A percentile compares a stretch with the other conserved stretches of the same genome.
Conservation (phyloP, 2,113 vertebrate species). For the Cyphomyrus discorhynchus region DNA sequence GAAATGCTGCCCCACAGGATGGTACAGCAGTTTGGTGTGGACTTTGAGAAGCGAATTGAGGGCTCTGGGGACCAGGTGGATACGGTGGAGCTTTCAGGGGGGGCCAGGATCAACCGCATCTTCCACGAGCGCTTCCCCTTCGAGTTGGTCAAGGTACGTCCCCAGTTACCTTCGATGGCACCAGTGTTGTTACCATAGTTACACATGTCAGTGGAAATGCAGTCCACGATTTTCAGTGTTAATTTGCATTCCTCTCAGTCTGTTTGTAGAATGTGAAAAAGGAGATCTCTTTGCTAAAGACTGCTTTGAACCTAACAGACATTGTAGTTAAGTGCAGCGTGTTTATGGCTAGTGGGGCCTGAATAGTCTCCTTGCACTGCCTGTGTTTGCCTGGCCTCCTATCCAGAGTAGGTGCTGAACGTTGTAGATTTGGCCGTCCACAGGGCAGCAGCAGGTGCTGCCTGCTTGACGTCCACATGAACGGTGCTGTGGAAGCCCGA, state of each 20-base stretch:
- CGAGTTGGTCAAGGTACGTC: constrained; percentile 83
- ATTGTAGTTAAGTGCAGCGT: background rate
- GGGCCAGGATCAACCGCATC: constrained; percentile 90
- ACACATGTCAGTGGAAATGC: background rate
- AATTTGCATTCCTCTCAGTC: background rate
- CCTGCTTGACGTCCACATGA: background rate
- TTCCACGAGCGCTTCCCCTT: constrained; percentile 94
- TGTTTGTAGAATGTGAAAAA: background rate
- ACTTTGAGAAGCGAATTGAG: constrained; percentile 95
- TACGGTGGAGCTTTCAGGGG: constrained; percentile 85
- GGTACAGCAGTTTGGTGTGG: constrained; percentile 94
- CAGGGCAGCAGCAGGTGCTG: background rate
- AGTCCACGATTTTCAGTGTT: background rate
- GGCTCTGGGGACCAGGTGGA: constrained; percentile 94
- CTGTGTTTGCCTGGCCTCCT: background rate
- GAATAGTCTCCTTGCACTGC: background rate
- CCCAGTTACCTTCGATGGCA: background rate
- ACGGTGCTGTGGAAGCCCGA: background rate
- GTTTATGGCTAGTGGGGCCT: background rate
- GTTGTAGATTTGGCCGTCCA: background rate
- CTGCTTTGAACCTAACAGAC: background rate
- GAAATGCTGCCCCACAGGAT: constrained; percentile 59
- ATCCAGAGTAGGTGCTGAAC: background rate
- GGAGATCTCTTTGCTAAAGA: background rate
- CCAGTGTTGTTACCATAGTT: background rate